phyloP scores from a whole-genome alignment of 1,140 invertebrate genomes.

The Drosophila lacteicornis region DNA sequence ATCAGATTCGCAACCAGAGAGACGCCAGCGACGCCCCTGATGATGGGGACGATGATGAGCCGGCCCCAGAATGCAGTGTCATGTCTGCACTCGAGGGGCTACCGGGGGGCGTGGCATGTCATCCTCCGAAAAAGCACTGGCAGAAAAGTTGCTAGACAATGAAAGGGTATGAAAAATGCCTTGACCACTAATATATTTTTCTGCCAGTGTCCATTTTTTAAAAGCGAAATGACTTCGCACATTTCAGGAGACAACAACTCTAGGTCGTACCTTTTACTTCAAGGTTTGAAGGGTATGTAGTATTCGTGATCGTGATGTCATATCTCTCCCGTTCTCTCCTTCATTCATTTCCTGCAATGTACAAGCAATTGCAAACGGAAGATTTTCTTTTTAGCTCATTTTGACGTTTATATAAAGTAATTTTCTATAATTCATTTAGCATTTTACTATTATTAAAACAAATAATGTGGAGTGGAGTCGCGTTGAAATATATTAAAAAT shows the following conservation, averaged over 20 bases:
- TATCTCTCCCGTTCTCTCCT: too few relatives aligned
- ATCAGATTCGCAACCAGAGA: conserved; percentile 44
- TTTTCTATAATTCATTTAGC: too few relatives aligned
- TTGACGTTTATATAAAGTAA: too few relatives aligned
- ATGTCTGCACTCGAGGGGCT: conserved; percentile 35
- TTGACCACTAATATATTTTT: conserved; percentile 9
- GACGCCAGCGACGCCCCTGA: conserved; percentile 36
- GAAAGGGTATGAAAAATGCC: not conserved
- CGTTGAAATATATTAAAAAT: too few relatives aligned
- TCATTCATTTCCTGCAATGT: too few relatives aligned
- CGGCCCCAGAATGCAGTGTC: conserved; percentile 47
- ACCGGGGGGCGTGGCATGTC: conserved; percentile 32
- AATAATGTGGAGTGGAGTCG: too few relatives aligned
- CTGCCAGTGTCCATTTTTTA: conserved; percentile 41
- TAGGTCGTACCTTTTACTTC: not conserved
- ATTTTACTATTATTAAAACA: too few relatives aligned
- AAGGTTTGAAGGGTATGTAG: not conserved
- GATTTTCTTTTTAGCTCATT: too few relatives aligned
- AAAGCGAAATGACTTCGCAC: conserved; percentile 60
- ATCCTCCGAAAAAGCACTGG: conserved; percentile 41
- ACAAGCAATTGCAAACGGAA: too few relatives aligned
- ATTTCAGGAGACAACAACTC: conserved; percentile 47
- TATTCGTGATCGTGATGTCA: too few relatives aligned
- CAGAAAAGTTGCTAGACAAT: conserved; percentile 4
- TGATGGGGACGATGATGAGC: conserved; percentile 49